Percentiles rank a stretch among this genome's conserved stretches.
Evolutionary conservation across 2,113 vertebrate species (phyloP).

Genomic region (Myocastor coypus): DNA sequence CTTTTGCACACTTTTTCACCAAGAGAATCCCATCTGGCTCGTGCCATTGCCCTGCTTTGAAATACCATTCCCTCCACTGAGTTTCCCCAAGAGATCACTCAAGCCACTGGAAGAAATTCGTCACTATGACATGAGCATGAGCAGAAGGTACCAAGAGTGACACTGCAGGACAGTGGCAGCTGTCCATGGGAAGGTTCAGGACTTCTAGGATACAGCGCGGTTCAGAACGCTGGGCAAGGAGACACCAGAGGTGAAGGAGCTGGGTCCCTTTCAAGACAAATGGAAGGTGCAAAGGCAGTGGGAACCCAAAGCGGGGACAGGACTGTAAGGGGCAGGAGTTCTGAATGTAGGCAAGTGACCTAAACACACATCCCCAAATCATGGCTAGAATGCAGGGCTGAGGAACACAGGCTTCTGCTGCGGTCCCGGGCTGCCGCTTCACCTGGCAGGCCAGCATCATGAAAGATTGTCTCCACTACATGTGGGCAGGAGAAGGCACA

Average conservation of each 20-base stretch:
- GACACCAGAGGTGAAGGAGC: background rate
- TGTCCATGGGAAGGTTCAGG: background rate
- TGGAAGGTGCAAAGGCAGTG: background rate
- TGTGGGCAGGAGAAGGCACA: background rate
- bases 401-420: background rate
- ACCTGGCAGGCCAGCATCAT: background rate
- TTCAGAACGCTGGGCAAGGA: background rate
- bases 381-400: background rate
- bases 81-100: background rate
- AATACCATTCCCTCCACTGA: background rate
- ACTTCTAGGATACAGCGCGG: background rate
- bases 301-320: no score
- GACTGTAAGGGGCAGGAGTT: background rate
- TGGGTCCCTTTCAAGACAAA: background rate
- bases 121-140: background rate
- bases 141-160: background rate
- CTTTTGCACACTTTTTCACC: no score
- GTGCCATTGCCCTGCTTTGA: background rate
- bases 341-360: background rate
- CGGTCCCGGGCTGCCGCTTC: background rate
- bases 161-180: background rate
- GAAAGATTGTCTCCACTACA: accelerated
- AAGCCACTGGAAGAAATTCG: background rate
- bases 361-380: background rate
- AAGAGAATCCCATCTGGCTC: accelerated